phyloP scores from a whole-genome alignment of 1,140 invertebrate species.

The Lasioglossum albipes region DNA sequence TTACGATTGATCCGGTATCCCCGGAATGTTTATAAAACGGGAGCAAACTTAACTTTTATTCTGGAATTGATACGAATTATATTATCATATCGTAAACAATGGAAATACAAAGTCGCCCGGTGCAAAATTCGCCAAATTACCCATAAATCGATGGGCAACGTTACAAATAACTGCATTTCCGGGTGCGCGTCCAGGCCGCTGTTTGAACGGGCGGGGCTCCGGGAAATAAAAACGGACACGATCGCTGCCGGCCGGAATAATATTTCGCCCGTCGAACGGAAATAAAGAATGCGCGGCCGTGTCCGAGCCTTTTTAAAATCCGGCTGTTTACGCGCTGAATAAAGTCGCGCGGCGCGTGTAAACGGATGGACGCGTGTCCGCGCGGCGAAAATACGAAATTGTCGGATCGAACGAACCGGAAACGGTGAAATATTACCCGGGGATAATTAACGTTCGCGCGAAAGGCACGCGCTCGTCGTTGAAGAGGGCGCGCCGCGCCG shows the following conservation, averaged over 20 bases:
- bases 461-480: neutral
- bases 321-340: conserved; percentile 34
- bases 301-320: conserved; percentile 31
- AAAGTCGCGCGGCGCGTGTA: conserved; percentile 7
- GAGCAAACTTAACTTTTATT: too few species aligned
- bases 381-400: conserved; percentile 23
- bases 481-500: neutral
- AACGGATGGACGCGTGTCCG: neutral
- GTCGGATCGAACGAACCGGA: neutral
- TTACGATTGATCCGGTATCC: too few species aligned
- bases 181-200: too few species aligned
- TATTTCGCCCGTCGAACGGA: conserved; percentile 19
- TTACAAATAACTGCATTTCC: neutral
- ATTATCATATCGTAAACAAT: conserved; percentile 23
- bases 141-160: conserved; percentile 5
- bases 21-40: too few species aligned
- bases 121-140: conserved; percentile 7
- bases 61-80: neutral
- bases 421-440: conserved; percentile 12
- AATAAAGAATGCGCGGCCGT: neutral
- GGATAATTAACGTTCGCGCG: neutral
- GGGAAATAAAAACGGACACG: neutral
- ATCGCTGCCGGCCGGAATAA: neutral
- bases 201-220: neutral
- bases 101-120: conserved; percentile 8